phyloP scores from a whole-genome alignment of 2,113 vertebrate species.

The Mirounga angustirostris region DNA sequence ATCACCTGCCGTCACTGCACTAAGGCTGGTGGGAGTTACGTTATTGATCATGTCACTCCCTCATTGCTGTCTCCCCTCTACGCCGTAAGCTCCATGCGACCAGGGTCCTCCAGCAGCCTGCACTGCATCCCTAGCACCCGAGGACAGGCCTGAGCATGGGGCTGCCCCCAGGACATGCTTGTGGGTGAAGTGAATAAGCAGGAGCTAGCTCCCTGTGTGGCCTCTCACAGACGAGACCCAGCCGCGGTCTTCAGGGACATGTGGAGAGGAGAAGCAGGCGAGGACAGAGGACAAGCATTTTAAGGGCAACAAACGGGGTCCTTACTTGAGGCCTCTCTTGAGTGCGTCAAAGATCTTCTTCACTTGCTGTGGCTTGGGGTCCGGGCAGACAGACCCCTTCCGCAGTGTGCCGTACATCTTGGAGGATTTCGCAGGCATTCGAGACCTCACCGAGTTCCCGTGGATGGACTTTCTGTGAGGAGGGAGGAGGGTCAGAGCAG shows the following conservation, averaged over 20 bases:
- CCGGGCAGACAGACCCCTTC: slow-evolving; percentile 86
- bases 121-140: not conserved
- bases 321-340: slow-evolving; percentile 95
- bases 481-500: not conserved
- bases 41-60: fast-evolving
- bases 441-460: slow-evolving; percentile 91
- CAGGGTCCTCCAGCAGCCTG: not conserved
- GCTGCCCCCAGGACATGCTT: not conserved
- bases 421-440: slow-evolving; percentile 87
- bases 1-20: fast-evolving
- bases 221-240: not conserved
- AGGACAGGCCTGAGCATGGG: fast-evolving
- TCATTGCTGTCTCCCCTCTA: fast-evolving
- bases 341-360: slow-evolving; percentile 95
- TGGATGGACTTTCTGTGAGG: slow-evolving; percentile 85
- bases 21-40: fast-evolving
- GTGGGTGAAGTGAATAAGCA: fast-evolving
- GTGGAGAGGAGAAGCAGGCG: fast-evolving
- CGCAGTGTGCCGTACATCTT: slow-evolving; percentile 89
- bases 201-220: not conserved
- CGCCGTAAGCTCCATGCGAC: fast-evolving
- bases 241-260: fast-evolving
- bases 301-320: fast-evolving
- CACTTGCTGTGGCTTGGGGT: slow-evolving; percentile 93
- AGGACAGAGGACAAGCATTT: fast-evolving